Evolutionary conservation across 2,797 vertebrate genomes (phyloP).

Genomic region (Buceros bicornis): DNA sequence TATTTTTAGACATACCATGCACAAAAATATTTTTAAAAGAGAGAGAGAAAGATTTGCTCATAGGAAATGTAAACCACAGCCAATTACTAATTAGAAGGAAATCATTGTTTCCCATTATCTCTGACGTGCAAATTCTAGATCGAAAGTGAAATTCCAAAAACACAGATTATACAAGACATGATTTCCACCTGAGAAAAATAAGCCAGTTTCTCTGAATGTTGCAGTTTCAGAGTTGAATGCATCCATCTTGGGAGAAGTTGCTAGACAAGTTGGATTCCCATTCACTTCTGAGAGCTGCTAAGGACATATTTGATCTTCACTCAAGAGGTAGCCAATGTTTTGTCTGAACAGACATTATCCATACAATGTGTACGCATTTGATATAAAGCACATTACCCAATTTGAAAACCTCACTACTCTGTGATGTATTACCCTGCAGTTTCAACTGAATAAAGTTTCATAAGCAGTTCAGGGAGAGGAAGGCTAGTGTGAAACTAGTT

Average conservation of each 20-base stretch:
- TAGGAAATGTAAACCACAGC: not conserved
- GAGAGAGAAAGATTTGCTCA: not conserved
- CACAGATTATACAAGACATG: not conserved
- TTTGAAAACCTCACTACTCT: not conserved
- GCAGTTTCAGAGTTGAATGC: not conserved
- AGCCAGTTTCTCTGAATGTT: not conserved
- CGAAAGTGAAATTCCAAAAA: conserved; percentile 12
- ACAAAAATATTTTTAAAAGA: not conserved
- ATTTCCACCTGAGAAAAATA: not conserved
- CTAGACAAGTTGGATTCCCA: not conserved
- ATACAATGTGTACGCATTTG: not conserved
- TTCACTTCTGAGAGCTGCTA: not conserved
- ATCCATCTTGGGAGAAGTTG: not conserved
- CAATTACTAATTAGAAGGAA: not conserved
- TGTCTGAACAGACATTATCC: not conserved
- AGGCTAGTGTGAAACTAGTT: not conserved
- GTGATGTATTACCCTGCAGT: not conserved
- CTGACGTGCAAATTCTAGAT: conserved; percentile 1
- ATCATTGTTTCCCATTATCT: conserved; percentile 1
- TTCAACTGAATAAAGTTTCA: not conserved
- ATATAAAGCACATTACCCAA: not conserved
- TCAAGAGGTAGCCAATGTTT: not conserved
- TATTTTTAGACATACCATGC: not conserved
- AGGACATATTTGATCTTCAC: not conserved
- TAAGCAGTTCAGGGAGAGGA: not conserved